A percentile compares a stretch with the other conserved stretches of the same genome.
Conservation (phyloP, 2,113 vertebrate genomes). For the Acinonyx jubatus region DNA sequence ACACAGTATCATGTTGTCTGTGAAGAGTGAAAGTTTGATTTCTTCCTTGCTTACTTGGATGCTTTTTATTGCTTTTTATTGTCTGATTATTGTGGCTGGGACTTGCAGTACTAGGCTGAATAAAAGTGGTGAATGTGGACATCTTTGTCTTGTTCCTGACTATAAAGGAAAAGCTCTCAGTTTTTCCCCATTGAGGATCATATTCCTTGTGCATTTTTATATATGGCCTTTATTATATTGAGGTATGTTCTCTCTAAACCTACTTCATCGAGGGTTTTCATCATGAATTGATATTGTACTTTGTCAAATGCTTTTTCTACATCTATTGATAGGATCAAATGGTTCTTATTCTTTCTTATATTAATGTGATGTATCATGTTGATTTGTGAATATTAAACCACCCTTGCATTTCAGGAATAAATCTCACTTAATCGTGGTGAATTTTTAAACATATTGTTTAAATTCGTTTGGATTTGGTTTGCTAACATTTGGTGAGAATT, state of each 20-base stretch:
- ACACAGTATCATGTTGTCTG: not conserved
- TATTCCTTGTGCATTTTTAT: not conserved
- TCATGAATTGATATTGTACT: not conserved
- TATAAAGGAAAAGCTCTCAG: not conserved
- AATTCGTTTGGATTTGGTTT: not conserved
- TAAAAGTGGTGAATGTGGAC: not conserved
- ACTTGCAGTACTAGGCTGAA: not conserved
- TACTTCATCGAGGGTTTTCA: not conserved
- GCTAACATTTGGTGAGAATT: not conserved
- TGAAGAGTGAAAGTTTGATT: not conserved
- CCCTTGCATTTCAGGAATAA: not conserved
- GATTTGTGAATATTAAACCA: not conserved
- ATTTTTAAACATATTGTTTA: not conserved
- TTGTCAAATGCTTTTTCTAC: not conserved
- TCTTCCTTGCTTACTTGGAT: not conserved
- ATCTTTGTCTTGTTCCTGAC: not conserved
- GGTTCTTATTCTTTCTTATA: not conserved
- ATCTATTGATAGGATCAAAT: not conserved
- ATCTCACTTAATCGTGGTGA: not conserved
- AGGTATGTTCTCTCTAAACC: not conserved
- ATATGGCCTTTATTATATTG: not conserved
- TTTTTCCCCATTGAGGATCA: not conserved
- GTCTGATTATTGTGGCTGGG: not conserved
- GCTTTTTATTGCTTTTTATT: not conserved
- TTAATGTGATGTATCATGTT: not conserved